phyloP scores from a whole-genome alignment of 2,888 invertebrate genomes.

The Megalurothrips usitatus region DNA sequence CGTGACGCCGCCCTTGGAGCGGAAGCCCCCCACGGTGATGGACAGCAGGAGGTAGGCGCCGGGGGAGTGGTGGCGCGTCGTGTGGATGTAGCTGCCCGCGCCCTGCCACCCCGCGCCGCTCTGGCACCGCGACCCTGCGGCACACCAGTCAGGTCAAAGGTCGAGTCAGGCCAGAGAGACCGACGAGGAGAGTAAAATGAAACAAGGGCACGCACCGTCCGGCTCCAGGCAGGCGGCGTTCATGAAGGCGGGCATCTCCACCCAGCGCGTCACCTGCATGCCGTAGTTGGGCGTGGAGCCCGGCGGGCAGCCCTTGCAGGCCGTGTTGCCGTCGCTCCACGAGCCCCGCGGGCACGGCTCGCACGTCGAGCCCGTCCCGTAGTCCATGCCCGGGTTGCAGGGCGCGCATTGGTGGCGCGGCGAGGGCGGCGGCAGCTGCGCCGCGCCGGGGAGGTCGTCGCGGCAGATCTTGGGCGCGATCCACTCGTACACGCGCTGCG shows the following conservation, averaged over 20 bases:
- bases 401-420: slow-evolving; percentile 41
- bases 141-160: no score
- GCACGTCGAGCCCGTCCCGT: slow-evolving; percentile 46
- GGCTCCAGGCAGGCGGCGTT: slow-evolving; percentile 46
- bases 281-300: slow-evolving; percentile 52
- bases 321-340: slow-evolving; percentile 46
- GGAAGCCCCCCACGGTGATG: slow-evolving; percentile 49
- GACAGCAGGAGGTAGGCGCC: slow-evolving; percentile 50
- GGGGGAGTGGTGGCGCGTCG: slow-evolving; percentile 49
- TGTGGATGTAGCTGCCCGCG: slow-evolving; percentile 49
- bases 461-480: slow-evolving; percentile 53
- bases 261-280: slow-evolving; percentile 49
- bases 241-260: slow-evolving; percentile 48
- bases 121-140: slow-evolving; percentile 35
- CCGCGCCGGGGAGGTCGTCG: slow-evolving; percentile 45
- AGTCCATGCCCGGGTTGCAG: slow-evolving; percentile 54
- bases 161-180: no score
- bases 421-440: slow-evolving; percentile 44
- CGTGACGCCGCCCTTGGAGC: slow-evolving; percentile 44
- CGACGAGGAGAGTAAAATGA: no score
- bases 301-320: slow-evolving; percentile 47
- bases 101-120: slow-evolving; percentile 49
- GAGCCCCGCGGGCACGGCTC: slow-evolving; percentile 49
- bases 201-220: slow-evolving; percentile 37
- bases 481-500: slow-evolving; percentile 50